phyloP scores from a whole-genome alignment of 2,113 vertebrate genomes.

The Elephas maximus region DNA sequence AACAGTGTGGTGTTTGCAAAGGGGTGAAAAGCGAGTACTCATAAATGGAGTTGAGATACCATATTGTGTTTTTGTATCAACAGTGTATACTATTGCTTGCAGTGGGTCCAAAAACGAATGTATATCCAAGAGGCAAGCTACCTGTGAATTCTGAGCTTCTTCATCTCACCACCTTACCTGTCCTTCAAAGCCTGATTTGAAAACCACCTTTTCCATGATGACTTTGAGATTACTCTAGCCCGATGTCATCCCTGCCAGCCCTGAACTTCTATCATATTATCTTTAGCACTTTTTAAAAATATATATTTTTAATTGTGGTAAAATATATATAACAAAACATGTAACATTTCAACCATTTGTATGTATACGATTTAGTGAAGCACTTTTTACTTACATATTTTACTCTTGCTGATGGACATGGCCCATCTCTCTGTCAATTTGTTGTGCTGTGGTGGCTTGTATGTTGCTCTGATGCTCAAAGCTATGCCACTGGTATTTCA shows the following conservation, averaged over 20 bases:
- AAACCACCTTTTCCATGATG: not conserved
- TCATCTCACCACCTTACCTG: not conserved
- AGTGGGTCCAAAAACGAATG: slow-evolving; percentile 20
- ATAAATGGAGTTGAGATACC: slow-evolving; percentile 44
- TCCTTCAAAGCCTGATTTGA: not conserved
- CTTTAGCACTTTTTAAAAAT: not conserved
- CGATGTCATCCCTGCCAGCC: not conserved
- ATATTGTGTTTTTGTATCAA: slow-evolving; percentile 60
- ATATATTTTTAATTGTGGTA: not conserved
- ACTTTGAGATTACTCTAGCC: not conserved
- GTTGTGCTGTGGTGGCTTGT: not conserved
- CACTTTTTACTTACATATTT: rapidly evolving
- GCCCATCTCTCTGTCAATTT: not conserved
- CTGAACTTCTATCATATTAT: not conserved
- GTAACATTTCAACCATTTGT: not conserved
- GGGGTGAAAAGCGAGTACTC: slow-evolving; percentile 28
- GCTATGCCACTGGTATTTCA: not conserved
- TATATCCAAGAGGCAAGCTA: not conserved
- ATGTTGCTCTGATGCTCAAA: not conserved
- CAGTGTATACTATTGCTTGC: slow-evolving; percentile 25
- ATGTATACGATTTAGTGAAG: not conserved
- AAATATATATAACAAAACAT: not conserved
- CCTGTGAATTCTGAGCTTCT: slow-evolving; percentile 10
- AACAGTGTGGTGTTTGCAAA: slow-evolving; percentile 46
- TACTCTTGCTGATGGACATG: not conserved